Evolutionary conservation across 1,140 invertebrate species (phyloP).

Genomic region (Colletes latitarsis): DNA sequence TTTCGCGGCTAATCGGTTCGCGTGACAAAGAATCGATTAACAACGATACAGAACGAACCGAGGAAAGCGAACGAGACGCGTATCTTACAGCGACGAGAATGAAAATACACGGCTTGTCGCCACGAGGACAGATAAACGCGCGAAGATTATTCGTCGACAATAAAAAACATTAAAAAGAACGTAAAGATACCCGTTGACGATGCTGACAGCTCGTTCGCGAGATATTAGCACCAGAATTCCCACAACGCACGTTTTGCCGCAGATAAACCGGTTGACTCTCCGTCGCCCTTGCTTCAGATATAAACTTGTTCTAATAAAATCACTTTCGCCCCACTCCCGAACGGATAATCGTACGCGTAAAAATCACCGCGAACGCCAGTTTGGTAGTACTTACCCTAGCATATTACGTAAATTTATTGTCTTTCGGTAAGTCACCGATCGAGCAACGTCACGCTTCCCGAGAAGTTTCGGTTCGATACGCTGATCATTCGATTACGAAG

Average conservation of each 20-base stretch:
- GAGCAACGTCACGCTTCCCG: no score
- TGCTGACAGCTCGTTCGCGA: neutral
- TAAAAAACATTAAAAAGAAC: constrained; percentile 21
- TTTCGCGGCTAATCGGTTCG: no score
- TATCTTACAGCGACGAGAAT: constrained; percentile 2
- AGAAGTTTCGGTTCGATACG: no score
- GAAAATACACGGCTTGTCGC: constrained; percentile 6
- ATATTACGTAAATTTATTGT: neutral
- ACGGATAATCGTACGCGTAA: constrained; percentile 7
- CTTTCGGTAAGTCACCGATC: no score
- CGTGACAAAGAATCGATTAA: neutral
- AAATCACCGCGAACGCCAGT: neutral
- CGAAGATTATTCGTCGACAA: constrained; percentile 28
- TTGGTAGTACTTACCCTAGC: neutral
- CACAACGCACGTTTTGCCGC: constrained; percentile 30
- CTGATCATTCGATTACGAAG: no score
- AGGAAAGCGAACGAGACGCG: neutral
- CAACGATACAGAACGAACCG: neutral
- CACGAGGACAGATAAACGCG: constrained; percentile 29
- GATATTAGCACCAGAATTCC: constrained; percentile 31
- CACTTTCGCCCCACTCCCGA: constrained; percentile 3
- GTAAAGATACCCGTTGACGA: neutral
- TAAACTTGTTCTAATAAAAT: constrained; percentile 38
- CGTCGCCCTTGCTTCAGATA: constrained; percentile 14
- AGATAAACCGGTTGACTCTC: constrained; percentile 29